A percentile compares a stretch with the other conserved stretches of the same genome.
Conservation (phyloP, 1,140 invertebrate species). For the Chrysopa pallens region DNA sequence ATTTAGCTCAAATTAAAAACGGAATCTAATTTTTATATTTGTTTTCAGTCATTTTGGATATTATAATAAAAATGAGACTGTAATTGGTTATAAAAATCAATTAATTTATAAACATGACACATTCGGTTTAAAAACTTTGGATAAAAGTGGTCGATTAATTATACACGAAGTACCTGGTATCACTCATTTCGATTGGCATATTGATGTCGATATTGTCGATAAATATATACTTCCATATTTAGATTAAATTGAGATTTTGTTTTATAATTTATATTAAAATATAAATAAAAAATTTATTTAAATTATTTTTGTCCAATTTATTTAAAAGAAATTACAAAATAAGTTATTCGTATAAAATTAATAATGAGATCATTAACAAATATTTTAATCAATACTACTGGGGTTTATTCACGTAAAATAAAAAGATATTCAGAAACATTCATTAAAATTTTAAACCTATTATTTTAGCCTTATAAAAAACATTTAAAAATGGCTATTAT, state of each 20-base stretch:
- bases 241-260: slow-evolving; percentile 30
- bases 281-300: too few relatives aligned
- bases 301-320: too few relatives aligned
- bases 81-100: slow-evolving; percentile 51
- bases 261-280: not conserved
- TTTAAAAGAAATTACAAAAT: too few relatives aligned
- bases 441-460: too few relatives aligned
- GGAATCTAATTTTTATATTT: slow-evolving; percentile 7
- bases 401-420: too few relatives aligned
- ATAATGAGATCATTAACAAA: too few relatives aligned
- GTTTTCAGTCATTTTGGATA: slow-evolving; percentile 67
- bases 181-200: slow-evolving; percentile 66
- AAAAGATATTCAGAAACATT: too few relatives aligned
- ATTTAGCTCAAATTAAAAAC: too few relatives aligned
- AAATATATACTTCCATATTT: slow-evolving; percentile 61
- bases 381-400: too few relatives aligned
- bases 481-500: too few relatives aligned
- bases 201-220: slow-evolving; percentile 54
- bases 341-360: too few relatives aligned
- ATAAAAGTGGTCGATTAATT: slow-evolving; percentile 41
- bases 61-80: slow-evolving; percentile 51
- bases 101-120: slow-evolving; percentile 51
- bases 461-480: too few relatives aligned
- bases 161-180: slow-evolving; percentile 52
- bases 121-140: slow-evolving; percentile 60